Percentiles rank a stretch among this genome's conserved stretches.
Conservation (phyloP, 2,113 vertebrate genomes). For the Cinclus mexicanus region DNA sequence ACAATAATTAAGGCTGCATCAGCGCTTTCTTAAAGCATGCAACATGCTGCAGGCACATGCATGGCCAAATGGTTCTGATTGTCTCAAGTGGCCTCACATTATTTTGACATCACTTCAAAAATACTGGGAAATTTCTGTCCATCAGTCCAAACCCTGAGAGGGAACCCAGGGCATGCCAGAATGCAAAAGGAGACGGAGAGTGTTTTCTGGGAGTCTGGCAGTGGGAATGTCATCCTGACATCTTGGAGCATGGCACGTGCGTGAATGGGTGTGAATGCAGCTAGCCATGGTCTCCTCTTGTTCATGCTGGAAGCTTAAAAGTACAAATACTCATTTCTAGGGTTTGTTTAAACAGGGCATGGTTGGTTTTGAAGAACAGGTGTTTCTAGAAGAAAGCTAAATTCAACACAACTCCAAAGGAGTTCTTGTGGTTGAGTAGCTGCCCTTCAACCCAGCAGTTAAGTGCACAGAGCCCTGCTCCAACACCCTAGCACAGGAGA, state of each 20-base stretch:
- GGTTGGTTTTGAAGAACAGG: neutral
- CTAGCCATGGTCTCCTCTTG: neutral
- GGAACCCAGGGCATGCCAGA: neutral
- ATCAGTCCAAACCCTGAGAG: neutral
- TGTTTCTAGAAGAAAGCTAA: neutral
- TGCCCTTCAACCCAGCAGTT: neutral
- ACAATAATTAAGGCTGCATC: neutral
- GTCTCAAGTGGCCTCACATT: neutral
- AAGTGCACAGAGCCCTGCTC: neutral
- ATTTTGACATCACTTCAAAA: neutral
- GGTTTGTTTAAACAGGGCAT: neutral
- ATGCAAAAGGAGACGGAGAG: neutral
- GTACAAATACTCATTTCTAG: neutral
- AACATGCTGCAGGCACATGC: rapidly evolving
- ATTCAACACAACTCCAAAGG: neutral
- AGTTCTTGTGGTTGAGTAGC: neutral
- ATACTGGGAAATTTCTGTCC: neutral
- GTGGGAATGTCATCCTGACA: neutral
- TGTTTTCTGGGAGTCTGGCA: neutral
- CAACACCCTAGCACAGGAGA: neutral
- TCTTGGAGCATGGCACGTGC: rapidly evolving
- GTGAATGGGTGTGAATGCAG: neutral
- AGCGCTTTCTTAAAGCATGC: neutral
- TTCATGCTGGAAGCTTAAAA: neutral
- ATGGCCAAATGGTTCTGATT: neutral